Evolutionary conservation across 2,797 vertebrate genomes (phyloP).

Genomic region (Pipistrellus pipistrellus): DNA sequence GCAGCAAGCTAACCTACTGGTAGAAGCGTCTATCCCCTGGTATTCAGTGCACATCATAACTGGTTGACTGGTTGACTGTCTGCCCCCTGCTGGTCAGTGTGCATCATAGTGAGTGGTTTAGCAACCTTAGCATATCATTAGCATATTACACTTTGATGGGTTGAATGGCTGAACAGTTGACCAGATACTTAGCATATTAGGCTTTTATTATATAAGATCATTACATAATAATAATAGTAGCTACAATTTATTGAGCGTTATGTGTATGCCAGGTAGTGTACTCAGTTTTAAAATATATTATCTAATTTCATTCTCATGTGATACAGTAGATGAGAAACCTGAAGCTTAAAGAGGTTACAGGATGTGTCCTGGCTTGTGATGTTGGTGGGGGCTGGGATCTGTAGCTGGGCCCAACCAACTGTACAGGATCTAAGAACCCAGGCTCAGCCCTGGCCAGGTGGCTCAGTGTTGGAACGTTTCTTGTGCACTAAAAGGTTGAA

Average conservation of each 20-base stretch:
- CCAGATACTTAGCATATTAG: too few relatives aligned
- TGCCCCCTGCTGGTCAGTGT: too few relatives aligned
- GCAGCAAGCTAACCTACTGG: too few relatives aligned
- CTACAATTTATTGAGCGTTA: background rate
- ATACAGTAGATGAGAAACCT: background rate
- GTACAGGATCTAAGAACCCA: background rate
- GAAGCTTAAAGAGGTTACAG: background rate
- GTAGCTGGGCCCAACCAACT: background rate
- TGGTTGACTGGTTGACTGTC: too few relatives aligned
- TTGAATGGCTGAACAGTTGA: too few relatives aligned
- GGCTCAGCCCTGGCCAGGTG: background rate
- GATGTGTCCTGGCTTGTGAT: fast-evolving
- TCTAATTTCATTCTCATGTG: background rate
- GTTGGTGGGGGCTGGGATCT: background rate
- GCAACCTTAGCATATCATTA: too few relatives aligned
- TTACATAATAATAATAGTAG: background rate
- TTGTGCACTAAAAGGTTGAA: too few relatives aligned
- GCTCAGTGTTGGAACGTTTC: too few relatives aligned
- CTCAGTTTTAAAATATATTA: background rate
- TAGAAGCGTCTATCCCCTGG: too few relatives aligned
- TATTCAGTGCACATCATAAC: too few relatives aligned
- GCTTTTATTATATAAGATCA: background rate
- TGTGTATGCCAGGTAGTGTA: background rate
- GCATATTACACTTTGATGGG: too few relatives aligned
- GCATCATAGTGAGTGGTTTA: too few relatives aligned